Base-by-base conservation (phyloP, 2,888 invertebrate genomes). In the Imbricaverruca yamaguchii region DNA sequence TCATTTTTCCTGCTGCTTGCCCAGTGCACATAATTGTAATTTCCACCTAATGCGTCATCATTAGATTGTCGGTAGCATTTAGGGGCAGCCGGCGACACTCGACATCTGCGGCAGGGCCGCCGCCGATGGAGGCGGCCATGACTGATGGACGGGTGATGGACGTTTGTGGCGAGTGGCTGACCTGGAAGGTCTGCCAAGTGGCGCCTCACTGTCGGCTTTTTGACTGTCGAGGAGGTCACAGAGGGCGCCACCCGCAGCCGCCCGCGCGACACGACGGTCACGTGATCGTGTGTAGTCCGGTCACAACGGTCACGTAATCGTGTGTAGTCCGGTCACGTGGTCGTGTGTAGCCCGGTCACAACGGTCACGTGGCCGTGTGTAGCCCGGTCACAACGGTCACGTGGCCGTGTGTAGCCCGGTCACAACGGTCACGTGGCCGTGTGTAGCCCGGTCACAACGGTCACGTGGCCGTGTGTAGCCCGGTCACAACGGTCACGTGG, bases 11-110 rank as follows among this genome's bases (percentile, higher is more conserved):
- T 74, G 74, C 53, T 53, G 18, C 74, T 25, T 7, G 12, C 15
- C 2, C 53, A 74, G 53, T 74, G 74, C 74, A 74, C 74, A 53
- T 74, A 74, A 74, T 74, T 39, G 53, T 39, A 74, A 74, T 74
- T 53, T 7, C 39, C 53, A 25, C 13, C 74, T 53, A 74, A 74
- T 74, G 74, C 74, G 53, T 74, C 74, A 74, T 21, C 39, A 74
- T 74, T 74, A 74, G 18, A 10, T 39, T 9, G 53, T 18, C 53
- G 74, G 53, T 25, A 1, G 74, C 25, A 53, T 74, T 74, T 74
- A 74, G 74, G 53, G 74, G 74, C 25, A 21, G 18, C 53, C 18
- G 53, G 18, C 1, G 53, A 7, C 53, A 53, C 53, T 12, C 2
- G 15, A 13, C 13, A 7, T 25, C 1, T n/a, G 65, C 65, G 23